Evolutionary conservation across 2,888 invertebrate species (phyloP).

Genomic region (Leptothorax acervorum): DNA sequence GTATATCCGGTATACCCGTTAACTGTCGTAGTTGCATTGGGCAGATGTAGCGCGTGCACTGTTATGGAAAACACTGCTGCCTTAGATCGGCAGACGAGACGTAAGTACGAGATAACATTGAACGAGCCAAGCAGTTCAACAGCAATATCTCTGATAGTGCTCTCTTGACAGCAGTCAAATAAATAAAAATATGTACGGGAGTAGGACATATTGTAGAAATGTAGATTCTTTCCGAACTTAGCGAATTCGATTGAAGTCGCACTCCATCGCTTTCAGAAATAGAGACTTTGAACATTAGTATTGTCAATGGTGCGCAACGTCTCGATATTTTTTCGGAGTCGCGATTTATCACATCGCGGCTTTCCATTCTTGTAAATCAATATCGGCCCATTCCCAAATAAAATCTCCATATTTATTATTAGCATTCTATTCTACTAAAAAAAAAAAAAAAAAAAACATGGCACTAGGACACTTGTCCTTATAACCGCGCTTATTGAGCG

Average conservation of each 20-base stretch:
- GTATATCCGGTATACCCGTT: constrained; percentile 37
- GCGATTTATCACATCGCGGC: background rate
- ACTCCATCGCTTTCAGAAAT: background rate
- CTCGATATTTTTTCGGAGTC: background rate
- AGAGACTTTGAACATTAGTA: background rate
- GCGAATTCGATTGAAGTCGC: background rate
- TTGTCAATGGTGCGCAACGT: background rate
- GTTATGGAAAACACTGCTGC: constrained; percentile 14
- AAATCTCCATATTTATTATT: background rate
- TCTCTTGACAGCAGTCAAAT: background rate
- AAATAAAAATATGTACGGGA: background rate
- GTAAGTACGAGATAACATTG: background rate
- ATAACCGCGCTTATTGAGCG: constrained; percentile 40
- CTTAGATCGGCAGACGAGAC: background rate
- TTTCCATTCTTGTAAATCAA: background rate
- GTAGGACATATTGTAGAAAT: background rate
- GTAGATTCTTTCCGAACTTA: background rate
- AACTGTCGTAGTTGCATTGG: constrained; percentile 37
- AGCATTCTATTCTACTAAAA: background rate
- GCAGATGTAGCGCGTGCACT: constrained; percentile 34
- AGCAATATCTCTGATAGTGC: background rate
- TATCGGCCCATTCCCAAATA: background rate
- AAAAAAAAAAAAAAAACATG: background rate
- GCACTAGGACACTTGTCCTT: constrained; percentile 29
- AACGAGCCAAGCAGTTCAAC: background rate